phyloP scores from a whole-genome alignment of 1,140 invertebrate genomes.

The Agrypnia vestita region DNA sequence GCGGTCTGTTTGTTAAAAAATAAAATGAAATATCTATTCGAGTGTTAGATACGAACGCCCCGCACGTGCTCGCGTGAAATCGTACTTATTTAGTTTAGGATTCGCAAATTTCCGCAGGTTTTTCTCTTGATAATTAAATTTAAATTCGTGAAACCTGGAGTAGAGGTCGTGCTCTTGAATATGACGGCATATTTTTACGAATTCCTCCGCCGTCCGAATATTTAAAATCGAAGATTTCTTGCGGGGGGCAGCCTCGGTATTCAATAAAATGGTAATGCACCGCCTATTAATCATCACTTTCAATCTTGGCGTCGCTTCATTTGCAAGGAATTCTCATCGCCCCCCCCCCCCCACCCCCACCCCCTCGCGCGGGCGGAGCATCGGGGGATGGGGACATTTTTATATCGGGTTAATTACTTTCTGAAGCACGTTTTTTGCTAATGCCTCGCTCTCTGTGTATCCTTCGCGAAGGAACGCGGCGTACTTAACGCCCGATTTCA shows the following conservation, averaged over 20 bases:
- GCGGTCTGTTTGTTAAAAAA: too few species aligned
- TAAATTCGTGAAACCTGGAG: neutral
- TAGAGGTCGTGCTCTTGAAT: neutral
- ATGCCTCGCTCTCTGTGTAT: constrained; percentile 52
- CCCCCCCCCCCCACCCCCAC: constrained; percentile 35
- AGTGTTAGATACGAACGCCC: too few species aligned
- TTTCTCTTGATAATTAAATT: neutral
- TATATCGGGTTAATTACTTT: constrained; percentile 61
- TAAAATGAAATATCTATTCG: too few species aligned
- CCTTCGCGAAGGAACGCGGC: constrained; percentile 48
- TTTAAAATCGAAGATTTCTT: constrained; percentile 59
- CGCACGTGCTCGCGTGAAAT: too few species aligned
- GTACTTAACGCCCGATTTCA: constrained; percentile 55
- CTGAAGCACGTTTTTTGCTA: constrained; percentile 60
- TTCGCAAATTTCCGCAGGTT: too few species aligned
- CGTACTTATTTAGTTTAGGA: too few species aligned
- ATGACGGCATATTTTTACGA: constrained; percentile 19
- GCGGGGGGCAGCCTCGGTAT: constrained; percentile 51
- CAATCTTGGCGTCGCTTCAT: constrained; percentile 61
- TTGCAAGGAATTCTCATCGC: constrained; percentile 61
- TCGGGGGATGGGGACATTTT: constrained; percentile 53
- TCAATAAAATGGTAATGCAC: constrained; percentile 62
- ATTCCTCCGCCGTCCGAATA: constrained; percentile 38
- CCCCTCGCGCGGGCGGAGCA: neutral
- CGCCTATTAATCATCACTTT: constrained; percentile 61